phyloP scores from a whole-genome alignment of 2,888 invertebrate species.

The Apoderus coryli region DNA sequence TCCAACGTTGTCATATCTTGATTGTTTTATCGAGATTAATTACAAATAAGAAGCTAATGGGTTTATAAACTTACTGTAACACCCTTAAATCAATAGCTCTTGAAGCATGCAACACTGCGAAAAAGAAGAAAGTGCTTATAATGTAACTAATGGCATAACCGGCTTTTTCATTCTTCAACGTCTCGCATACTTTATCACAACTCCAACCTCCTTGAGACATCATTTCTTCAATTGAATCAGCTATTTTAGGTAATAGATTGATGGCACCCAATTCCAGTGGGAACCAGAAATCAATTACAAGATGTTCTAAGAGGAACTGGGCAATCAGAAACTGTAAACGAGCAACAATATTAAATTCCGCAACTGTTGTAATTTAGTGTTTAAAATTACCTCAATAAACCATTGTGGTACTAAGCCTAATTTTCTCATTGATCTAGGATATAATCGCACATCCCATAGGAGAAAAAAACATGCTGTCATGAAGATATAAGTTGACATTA shows the following conservation, averaged over 20 bases:
- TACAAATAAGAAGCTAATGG: no score
- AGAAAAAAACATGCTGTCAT: slow-evolving; percentile 24
- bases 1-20: no score
- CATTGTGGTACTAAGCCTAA: slow-evolving; percentile 20
- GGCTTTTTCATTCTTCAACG: slow-evolving; percentile 19
- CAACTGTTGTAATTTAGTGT: no score
- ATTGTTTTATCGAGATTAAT: no score
- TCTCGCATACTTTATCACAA: slow-evolving; percentile 16
- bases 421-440: slow-evolving; percentile 24
- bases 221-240: slow-evolving; percentile 19
- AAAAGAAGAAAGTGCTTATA: slow-evolving; percentile 23
- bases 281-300: slow-evolving; percentile 29
- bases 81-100: slow-evolving; percentile 21
- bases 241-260: slow-evolving; percentile 19
- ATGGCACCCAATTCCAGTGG: slow-evolving; percentile 25
- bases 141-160: slow-evolving; percentile 23
- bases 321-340: slow-evolving; percentile 24
- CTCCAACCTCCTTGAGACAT: slow-evolving; percentile 18
- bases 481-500: slow-evolving; percentile 26
- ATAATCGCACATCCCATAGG: slow-evolving; percentile 25
- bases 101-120: slow-evolving; percentile 21
- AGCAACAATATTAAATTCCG: slow-evolving; percentile 9
- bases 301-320: slow-evolving; percentile 26
- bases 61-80: slow-evolving; percentile 19
- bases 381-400: slow-evolving; percentile 25